Evolutionary conservation across 2,113 vertebrate species (phyloP), one percentile per base, ranked within the genome.

Genomic region (Cavia porcellus): DNA sequence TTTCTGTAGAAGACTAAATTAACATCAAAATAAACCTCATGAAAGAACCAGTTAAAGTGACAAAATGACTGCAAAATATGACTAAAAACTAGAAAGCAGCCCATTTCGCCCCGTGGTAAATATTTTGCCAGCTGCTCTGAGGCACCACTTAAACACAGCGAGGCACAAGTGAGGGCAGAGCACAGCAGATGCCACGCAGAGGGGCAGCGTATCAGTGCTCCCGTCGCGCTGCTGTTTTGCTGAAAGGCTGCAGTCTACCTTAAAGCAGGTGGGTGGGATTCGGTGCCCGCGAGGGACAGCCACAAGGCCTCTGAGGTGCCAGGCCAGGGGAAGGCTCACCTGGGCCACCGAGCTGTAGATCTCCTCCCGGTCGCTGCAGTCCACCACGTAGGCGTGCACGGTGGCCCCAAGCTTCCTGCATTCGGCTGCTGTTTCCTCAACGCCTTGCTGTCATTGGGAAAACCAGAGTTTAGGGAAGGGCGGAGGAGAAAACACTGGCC

Each of bases 341-440:
- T 79, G 75, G 45, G 75, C 97, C 25, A 98, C 96, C 3, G 97
- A 3, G 0, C 55, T 94, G 95, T 99, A 99, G 96, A 99, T 99
- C 0, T 99, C 98, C 10, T 99, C 98, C 62, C 96, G 94, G 94
- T 98, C 96, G 89, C 99, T 99, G 98, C 99, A 99, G 47, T 99
- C 99, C 93, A 99, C 99, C 59, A 98, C 98, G 2, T 98, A 99
- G 1, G 97, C 89, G 6, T 98, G 61, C 0, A 94, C 98, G 0
- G 86, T 97, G 42, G 98, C 98, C 75, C 99, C 99, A 90, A 98
- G 94, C 47, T 98, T 98, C 28, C 93, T 61, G 96, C 99, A 99
- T 88, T 98, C 97, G 77, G 97, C 97, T 79, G 99, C 99, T 0
- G 99, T 99, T 97, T 98, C 98, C 96, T 99, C 98, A 11, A 99